Evolutionary conservation across 2,888 invertebrate genomes (phyloP).

Genomic region (Blomia tropicalis): DNA sequence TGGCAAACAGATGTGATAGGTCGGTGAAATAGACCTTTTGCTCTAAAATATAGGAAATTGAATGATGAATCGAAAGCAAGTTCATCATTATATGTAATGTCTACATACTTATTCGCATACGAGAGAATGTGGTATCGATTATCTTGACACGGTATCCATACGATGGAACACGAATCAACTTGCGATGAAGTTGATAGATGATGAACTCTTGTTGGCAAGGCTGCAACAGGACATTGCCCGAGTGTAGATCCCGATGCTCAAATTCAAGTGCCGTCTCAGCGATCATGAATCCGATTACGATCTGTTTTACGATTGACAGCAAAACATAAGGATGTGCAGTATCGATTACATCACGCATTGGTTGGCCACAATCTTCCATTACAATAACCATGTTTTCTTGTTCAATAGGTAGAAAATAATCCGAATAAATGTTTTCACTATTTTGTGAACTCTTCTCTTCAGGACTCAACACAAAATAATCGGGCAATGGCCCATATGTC

Average conservation of each 20-base stretch:
- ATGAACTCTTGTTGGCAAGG: slow-evolving; percentile 45
- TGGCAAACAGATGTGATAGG: slow-evolving; percentile 1
- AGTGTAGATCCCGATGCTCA: slow-evolving; percentile 89
- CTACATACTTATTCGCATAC: slow-evolving; percentile 34
- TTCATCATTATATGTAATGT: neutral
- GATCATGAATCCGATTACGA: slow-evolving; percentile 62
- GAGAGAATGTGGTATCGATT: slow-evolving; percentile 77
- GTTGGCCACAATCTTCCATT: slow-evolving; percentile 13
- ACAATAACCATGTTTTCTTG: neutral
- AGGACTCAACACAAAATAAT: neutral
- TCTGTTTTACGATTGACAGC: slow-evolving; percentile 42
- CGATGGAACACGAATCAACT: slow-evolving; percentile 30
- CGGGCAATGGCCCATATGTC: neutral
- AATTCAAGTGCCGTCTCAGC: slow-evolving; percentile 69
- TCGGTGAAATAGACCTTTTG: neutral
- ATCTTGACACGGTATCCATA: slow-evolving; percentile 49
- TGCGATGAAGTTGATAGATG: slow-evolving; percentile 41
- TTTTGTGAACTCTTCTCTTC: neutral
- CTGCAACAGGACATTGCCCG: slow-evolving; percentile 74
- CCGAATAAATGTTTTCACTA: neutral
- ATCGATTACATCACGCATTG: slow-evolving; percentile 3
- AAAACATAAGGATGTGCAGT: neutral
- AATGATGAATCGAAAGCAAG: neutral
- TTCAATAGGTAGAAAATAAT: neutral
- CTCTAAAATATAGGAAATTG: neutral